Conservation (phyloP, 35 echinoderm and acorn worm species). For the Ophioderma brevispina region DNA sequence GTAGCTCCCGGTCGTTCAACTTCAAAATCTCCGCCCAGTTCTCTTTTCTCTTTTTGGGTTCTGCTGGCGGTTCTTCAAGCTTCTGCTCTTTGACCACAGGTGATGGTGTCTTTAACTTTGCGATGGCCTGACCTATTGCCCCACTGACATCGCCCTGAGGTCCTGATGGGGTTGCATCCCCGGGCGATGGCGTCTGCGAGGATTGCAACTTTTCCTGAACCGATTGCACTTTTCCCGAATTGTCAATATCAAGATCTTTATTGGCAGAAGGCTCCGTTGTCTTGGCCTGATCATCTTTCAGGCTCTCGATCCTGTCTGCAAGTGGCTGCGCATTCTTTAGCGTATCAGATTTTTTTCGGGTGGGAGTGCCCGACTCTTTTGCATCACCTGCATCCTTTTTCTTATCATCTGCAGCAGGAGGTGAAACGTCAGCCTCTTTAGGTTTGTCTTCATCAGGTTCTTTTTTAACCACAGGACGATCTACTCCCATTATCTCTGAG, state of each 20-base stretch:
- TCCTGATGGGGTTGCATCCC: not conserved
- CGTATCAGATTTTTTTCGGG: constrained; percentile 37
- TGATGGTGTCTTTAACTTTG: constrained; percentile 44
- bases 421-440: not conserved
- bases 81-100: not conserved
- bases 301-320: constrained; percentile 25
- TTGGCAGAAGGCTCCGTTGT: not conserved
- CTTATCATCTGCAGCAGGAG: no score
- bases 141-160: constrained; percentile 70
- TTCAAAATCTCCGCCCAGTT: constrained; percentile 70
- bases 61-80: not conserved
- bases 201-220: constrained; percentile 79
- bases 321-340: constrained; percentile 23
- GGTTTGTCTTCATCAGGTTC: not conserved
- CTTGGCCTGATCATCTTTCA: constrained; percentile 17
- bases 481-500: not conserved
- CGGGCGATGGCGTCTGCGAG: not conserved
- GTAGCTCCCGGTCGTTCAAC: constrained; percentile 79
- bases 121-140: constrained; percentile 62
- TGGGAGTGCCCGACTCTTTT: not conserved
- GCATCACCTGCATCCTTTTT: not conserved
- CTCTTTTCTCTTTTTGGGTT: constrained; percentile 50
- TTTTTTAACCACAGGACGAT: not conserved
- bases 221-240: constrained; percentile 68
- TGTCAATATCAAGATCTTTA: constrained; percentile 10